These are phyloP conservation scores for Vidua chalybeata DNA, from an alignment of 2,113 vertebrate species.

Conservation along the genomic window DNA sequence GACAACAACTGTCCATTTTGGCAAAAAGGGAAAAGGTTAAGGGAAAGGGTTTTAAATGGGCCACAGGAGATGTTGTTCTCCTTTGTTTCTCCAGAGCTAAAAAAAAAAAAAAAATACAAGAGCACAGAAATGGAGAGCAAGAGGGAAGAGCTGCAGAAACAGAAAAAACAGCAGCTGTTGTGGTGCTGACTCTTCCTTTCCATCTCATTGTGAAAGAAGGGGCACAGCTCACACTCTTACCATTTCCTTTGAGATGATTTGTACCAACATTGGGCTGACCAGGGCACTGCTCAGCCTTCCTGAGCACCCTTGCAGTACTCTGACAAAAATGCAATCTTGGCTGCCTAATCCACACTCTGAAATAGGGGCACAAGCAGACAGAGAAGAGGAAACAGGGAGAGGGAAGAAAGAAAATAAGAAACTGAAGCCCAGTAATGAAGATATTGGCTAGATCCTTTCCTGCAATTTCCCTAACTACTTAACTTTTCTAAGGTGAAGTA, in stretches of 20 bases:
- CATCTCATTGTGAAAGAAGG: slow-evolving; percentile 20
- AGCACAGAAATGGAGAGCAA: background rate
- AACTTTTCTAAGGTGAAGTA: background rate
- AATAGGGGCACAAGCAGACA: background rate
- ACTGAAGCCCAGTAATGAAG: background rate
- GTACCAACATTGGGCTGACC: background rate
- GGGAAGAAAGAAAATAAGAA: background rate
- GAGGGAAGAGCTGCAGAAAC: background rate
- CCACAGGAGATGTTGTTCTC: background rate
- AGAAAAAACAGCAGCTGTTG: background rate
- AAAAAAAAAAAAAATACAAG: background rate
- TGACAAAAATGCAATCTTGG: background rate
- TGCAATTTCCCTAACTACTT: background rate
- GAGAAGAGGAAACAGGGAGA: background rate
- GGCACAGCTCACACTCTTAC: background rate
- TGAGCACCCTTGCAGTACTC: background rate
- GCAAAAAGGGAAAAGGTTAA: slow-evolving; percentile 53
- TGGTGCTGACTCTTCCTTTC: slow-evolving; percentile 25
- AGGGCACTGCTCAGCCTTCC: slow-evolving; percentile 5
- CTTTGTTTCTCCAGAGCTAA: background rate
- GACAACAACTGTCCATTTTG: slow-evolving; percentile 23
- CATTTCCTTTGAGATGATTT: slow-evolving; percentile 24
- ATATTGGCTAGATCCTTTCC: background rate
- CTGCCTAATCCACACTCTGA: background rate
- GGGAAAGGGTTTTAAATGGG: background rate